Percentiles rank a stretch among this genome's conserved stretches.
Conservation (phyloP, 2,797 vertebrate genomes). For the Sebastes cheni region DNA sequence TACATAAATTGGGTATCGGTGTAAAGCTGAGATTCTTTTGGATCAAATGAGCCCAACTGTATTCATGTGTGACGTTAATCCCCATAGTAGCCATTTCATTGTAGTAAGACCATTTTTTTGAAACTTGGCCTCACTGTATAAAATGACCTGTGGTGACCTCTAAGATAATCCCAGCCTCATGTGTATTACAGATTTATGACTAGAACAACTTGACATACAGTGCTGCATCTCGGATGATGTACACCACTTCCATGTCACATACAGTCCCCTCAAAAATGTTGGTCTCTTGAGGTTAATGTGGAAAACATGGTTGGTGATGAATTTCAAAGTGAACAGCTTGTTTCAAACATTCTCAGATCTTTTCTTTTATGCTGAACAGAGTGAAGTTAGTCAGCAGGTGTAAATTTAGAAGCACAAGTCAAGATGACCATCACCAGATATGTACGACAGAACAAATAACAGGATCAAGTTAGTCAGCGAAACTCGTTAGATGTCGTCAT, state of each 20-base stretch:
- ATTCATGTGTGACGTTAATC: neutral
- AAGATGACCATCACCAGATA: too few relatives aligned
- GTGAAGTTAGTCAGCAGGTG: too few relatives aligned
- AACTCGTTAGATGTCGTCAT: too few relatives aligned
- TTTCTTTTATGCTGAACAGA: neutral
- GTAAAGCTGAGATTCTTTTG: neutral
- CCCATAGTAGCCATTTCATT: neutral
- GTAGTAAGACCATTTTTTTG: neutral
- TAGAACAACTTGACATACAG: too few relatives aligned
- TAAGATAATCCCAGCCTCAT: neutral
- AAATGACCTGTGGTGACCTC: neutral
- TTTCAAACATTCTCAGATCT: neutral
- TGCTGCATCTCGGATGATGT: too few relatives aligned
- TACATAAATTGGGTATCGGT: neutral
- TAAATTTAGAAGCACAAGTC: too few relatives aligned
- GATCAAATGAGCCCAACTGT: neutral
- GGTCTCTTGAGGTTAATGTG: too few relatives aligned
- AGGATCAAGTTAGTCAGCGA: too few relatives aligned
- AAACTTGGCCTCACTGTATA: neutral
- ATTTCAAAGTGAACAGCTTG: neutral
- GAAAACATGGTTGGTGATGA: neutral
- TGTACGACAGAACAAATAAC: too few relatives aligned
- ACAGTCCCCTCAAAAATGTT: too few relatives aligned
- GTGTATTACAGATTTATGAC: too few relatives aligned
- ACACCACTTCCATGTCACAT: too few relatives aligned